phyloP scores from a whole-genome alignment of 1,140 invertebrate genomes.

The Zaprionus ghesquierei region DNA sequence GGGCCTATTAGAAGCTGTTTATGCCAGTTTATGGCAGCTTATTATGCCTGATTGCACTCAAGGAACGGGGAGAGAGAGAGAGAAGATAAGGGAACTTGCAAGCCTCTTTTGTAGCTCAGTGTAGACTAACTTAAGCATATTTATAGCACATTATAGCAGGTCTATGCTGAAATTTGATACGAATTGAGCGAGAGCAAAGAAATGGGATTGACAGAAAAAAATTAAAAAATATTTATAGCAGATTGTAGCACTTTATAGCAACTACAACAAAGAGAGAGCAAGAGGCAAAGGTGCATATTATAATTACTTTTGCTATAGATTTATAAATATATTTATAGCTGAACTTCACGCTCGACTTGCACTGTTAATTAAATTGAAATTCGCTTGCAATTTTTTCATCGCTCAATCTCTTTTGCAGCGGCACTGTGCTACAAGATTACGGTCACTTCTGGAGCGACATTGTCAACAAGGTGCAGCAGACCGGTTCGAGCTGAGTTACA shows the following conservation, averaged over 20 bases:
- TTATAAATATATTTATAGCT: conserved; percentile 32
- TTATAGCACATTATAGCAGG: neutral
- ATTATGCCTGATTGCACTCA: neutral
- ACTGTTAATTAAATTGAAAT: conserved; percentile 3
- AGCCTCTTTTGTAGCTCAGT: too few relatives aligned
- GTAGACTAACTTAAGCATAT: neutral
- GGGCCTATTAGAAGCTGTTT: neutral
- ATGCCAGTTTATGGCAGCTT: neutral
- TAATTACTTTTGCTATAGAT: too few relatives aligned
- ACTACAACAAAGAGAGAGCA: too few relatives aligned
- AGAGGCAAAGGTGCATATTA: too few relatives aligned
- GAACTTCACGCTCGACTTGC: neutral
- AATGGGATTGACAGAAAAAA: neutral
- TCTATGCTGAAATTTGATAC: too few relatives aligned
- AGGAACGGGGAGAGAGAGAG: too few relatives aligned
- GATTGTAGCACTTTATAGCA: neutral
- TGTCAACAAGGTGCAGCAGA: conserved; percentile 67
- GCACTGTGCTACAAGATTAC: conserved; percentile 88
- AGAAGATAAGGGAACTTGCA: too few relatives aligned
- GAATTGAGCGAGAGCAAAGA: too few relatives aligned
- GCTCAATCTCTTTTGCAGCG: conserved; percentile 85
- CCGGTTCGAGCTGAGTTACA: conserved; percentile 40
- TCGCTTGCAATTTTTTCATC: conserved; percentile 37
- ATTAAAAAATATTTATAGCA: neutral
- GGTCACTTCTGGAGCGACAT: conserved; percentile 88